These are phyloP conservation scores for Prunella fulvescens DNA, from an alignment of 2,113 vertebrate species.

Conservation along the genomic window DNA sequence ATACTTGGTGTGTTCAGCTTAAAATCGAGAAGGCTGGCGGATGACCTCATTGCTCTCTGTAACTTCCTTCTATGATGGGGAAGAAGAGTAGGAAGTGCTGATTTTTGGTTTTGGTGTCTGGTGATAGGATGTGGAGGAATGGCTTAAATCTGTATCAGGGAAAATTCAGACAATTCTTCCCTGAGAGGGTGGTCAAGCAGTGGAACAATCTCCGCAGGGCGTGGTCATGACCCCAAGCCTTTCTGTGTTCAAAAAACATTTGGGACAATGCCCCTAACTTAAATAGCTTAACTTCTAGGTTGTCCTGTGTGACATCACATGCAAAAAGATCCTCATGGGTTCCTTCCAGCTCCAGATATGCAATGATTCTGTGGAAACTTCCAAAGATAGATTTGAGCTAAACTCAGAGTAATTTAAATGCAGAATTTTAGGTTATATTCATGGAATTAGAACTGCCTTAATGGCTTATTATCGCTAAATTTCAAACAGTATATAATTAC, in stretches of 20 bases:
- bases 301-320: background rate
- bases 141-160: background rate
- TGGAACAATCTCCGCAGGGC: background rate
- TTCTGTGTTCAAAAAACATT: background rate
- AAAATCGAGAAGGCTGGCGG: background rate
- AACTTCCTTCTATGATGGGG: background rate
- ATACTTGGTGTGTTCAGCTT: background rate
- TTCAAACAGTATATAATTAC: conserved; percentile 58
- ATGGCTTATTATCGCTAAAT: background rate
- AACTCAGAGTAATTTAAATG: background rate
- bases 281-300: background rate
- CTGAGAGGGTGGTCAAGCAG: background rate
- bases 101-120: background rate
- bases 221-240: background rate
- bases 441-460: background rate
- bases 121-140: background rate
- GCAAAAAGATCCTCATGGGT: background rate
- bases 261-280: background rate
- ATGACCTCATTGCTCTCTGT: background rate
- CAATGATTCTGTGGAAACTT: background rate
- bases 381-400: background rate
- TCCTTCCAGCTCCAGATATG: background rate
- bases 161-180: background rate
- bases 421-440: background rate
- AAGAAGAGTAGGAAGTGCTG: background rate